phyloP scores from a whole-genome alignment of 1,140 invertebrate species.

The Lasioglossum albipes region DNA sequence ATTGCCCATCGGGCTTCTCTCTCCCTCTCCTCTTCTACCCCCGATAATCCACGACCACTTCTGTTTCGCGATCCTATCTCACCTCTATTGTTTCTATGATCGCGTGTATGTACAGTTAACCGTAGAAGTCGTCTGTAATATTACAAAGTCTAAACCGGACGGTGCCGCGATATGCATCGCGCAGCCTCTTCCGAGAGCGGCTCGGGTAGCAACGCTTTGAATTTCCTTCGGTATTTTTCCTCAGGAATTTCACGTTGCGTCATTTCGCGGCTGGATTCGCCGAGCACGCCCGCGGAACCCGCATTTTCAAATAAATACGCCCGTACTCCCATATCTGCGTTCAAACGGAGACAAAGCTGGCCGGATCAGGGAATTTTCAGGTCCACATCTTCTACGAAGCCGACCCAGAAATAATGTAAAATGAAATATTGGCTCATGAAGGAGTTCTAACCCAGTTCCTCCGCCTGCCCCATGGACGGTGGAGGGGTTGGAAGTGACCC shows the following conservation, averaged over 20 bases:
- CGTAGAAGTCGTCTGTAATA: conserved; percentile 38
- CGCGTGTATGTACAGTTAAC: conserved; percentile 33
- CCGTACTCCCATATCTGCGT: too few relatives aligned
- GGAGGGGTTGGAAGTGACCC: conserved; percentile 7
- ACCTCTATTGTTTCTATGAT: conserved; percentile 56
- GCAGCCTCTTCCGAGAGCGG: conserved; percentile 2
- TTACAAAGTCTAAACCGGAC: conserved; percentile 45
- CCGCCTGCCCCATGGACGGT: neutral
- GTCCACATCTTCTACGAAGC: too few relatives aligned
- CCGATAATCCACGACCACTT: conserved; percentile 60
- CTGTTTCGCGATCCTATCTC: conserved; percentile 63
- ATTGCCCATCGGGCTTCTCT: conserved; percentile 10
- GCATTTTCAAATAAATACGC: neutral
- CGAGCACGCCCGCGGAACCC: too few relatives aligned
- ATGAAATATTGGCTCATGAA: neutral
- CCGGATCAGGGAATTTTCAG: too few relatives aligned
- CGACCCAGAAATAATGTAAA: neutral
- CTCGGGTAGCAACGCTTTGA: conserved; percentile 1
- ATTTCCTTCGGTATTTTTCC: conserved; percentile 27
- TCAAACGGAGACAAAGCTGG: too few relatives aligned
- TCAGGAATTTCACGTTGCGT: neutral
- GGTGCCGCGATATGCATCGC: conserved; percentile 27
- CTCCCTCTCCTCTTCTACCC: neutral
- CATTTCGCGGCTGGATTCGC: neutral
- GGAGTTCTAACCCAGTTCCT: too few relatives aligned